Conservation (phyloP, 2,113 vertebrate genomes). For the Notechis scutatus region DNA sequence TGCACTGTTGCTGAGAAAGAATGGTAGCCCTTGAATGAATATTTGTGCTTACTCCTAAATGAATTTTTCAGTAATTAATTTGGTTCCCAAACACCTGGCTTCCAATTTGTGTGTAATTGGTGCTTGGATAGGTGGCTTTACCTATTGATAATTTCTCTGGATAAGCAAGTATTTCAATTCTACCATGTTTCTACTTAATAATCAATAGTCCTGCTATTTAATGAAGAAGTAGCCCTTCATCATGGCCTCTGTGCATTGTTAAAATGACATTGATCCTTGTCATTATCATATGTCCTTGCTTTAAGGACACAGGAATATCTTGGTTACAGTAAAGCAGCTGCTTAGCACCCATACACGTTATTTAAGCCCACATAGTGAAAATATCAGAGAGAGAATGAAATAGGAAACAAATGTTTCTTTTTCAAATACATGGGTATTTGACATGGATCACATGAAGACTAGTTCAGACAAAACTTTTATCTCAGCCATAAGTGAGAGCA, state of each 20-base stretch:
- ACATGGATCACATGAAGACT: neutral
- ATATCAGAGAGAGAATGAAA: conserved; percentile 52
- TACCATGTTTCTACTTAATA: conserved; percentile 69
- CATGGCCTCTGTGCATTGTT: conserved; percentile 70
- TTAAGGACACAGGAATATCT: conserved; percentile 65
- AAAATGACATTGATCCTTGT: conserved; percentile 73
- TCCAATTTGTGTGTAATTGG: conserved; percentile 56
- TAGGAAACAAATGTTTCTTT: conserved; percentile 55
- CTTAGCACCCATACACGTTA: conserved; percentile 61
- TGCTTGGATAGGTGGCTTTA: conserved; percentile 58
- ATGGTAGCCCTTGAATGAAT: neutral
- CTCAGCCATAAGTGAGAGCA: neutral
- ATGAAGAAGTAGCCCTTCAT: conserved; percentile 72
- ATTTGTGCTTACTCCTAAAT: conserved; percentile 40
- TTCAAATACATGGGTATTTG: conserved; percentile 44
- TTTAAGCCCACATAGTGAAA: conserved; percentile 55
- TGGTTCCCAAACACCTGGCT: conserved; percentile 64
- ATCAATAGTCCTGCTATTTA: conserved; percentile 74
- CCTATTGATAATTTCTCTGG: conserved; percentile 56
- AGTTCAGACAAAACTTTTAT: neutral
- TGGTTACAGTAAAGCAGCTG: conserved; percentile 53
- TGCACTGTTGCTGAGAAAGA: conserved; percentile 46
- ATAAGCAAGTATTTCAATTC: conserved; percentile 61
- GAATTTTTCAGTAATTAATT: conserved; percentile 59
- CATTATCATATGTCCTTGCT: conserved; percentile 79